Conservation (phyloP, 2,797 vertebrate genomes). For the Pachyuromys duprasi region DNA sequence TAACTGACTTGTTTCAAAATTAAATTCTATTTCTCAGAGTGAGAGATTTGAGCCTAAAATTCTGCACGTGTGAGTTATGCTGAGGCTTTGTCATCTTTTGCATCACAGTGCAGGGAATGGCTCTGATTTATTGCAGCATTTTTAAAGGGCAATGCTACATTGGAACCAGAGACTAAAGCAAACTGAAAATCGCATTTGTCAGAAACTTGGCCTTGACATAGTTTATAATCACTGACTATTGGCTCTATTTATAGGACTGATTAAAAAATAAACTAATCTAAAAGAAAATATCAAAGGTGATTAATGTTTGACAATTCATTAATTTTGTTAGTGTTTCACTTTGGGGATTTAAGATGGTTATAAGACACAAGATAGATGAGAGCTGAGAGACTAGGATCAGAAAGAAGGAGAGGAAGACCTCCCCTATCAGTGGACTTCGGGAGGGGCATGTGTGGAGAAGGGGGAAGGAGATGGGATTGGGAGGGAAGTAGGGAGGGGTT, state of each 20-base stretch:
- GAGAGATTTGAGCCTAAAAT: slow-evolving; percentile 68
- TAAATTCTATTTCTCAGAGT: slow-evolving; percentile 74
- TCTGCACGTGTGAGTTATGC: slow-evolving; percentile 75
- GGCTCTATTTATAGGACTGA: slow-evolving; percentile 24
- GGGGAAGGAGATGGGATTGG: too few species aligned
- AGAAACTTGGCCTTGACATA: slow-evolving; percentile 53
- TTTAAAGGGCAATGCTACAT: slow-evolving; percentile 67
- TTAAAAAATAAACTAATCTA: slow-evolving; percentile 77
- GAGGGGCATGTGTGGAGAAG: too few species aligned
- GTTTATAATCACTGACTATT: slow-evolving; percentile 65
- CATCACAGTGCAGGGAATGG: slow-evolving; percentile 60
- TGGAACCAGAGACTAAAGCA: slow-evolving; percentile 61
- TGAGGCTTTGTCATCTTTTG: slow-evolving; percentile 65
- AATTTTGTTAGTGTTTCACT: not conserved
- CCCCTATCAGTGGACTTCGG: too few species aligned
- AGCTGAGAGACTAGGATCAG: too few species aligned
- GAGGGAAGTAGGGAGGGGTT: too few species aligned
- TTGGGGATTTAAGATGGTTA: slow-evolving; percentile 49
- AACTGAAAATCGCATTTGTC: slow-evolving; percentile 75
- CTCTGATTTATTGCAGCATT: slow-evolving; percentile 78
- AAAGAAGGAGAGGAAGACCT: too few species aligned
- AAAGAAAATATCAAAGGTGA: slow-evolving; percentile 54
- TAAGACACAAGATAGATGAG: slow-evolving; percentile 46
- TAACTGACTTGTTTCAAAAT: slow-evolving; percentile 69
- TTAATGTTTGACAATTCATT: slow-evolving; percentile 55